Conservation (phyloP, 1,140 invertebrate genomes). For the Platyscapa corneri region DNA sequence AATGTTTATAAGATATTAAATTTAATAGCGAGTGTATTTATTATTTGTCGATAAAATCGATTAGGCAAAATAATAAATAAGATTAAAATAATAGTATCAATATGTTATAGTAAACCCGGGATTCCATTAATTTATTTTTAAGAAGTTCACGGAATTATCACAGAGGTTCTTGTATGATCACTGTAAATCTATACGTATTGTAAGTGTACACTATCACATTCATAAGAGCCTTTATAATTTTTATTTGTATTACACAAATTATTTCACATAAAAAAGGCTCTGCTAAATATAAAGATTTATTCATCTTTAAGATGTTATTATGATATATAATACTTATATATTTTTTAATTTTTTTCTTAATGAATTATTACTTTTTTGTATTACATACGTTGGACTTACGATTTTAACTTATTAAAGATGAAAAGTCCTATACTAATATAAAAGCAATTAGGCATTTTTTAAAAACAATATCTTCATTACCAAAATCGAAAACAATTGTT, state of each 20-base stretch:
- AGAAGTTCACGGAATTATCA: slow-evolving; percentile 35
- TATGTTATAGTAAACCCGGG: slow-evolving; percentile 8
- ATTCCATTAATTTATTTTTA: slow-evolving; percentile 31
- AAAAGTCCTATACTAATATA: not conserved
- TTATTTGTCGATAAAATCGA: not conserved
- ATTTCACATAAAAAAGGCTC: slow-evolving; percentile 10
- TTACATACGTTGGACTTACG: not conserved
- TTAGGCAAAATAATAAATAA: slow-evolving; percentile 6
- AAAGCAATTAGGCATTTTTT: not conserved
- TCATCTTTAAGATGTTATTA: slow-evolving; percentile 5
- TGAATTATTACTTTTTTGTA: not conserved
- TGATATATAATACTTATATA: slow-evolving; percentile 2
- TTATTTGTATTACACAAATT: slow-evolving; percentile 11
- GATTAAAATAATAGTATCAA: slow-evolving; percentile 8
- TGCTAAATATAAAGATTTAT: slow-evolving; percentile 5
- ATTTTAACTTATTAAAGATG: not conserved
- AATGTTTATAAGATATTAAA: slow-evolving; percentile 11
- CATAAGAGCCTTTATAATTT: slow-evolving; percentile 19
- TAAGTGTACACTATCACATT: slow-evolving; percentile 2
- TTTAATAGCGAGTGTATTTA: not conserved
- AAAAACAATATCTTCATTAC: too few species aligned
- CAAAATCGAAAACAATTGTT: too few species aligned
- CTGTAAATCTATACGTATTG: slow-evolving; percentile 14
- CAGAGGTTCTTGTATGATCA: slow-evolving; percentile 30
- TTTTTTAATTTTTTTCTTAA: not conserved